Percentiles rank a stretch among this genome's conserved stretches.
Evolutionary conservation across 2,797 vertebrate genomes (phyloP).

Genomic region (Gallirallus australis): DNA sequence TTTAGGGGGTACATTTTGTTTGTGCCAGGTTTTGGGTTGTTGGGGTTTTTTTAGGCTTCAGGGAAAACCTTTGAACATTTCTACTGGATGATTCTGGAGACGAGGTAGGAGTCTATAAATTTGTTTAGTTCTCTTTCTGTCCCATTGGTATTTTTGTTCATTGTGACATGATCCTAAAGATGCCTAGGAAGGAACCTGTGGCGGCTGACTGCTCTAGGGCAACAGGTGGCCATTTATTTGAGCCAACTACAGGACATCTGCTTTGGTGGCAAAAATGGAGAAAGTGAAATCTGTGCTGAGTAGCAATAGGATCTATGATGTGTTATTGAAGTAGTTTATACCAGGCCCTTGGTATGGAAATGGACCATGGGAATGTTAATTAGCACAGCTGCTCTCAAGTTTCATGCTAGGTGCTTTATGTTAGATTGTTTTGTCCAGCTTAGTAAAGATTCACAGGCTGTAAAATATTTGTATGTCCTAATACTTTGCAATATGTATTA

Average conservation of each 20-base stretch:
- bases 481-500: neutral
- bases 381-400: neutral
- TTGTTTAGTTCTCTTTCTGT: neutral
- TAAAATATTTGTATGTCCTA: neutral
- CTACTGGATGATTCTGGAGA: neutral
- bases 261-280: neutral
- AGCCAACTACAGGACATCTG: neutral
- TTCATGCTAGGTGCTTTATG: neutral
- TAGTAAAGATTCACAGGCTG: neutral
- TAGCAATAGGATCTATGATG: neutral
- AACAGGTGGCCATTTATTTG: neutral
- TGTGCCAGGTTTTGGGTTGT: neutral
- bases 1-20: neutral
- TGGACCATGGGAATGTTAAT: neutral
- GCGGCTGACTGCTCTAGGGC: neutral
- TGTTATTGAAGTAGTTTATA: neutral
- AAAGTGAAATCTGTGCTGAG: neutral
- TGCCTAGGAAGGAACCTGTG: rapidly evolving
- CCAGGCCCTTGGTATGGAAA: neutral
- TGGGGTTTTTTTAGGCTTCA: neutral
- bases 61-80: neutral
- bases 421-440: neutral
- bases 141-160: neutral
- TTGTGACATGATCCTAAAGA: neutral
- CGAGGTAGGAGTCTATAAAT: neutral